These are phyloP conservation scores for Chironomus tepperi DNA, from an alignment of 1,140 invertebrate species.

Conservation along the genomic window DNA sequence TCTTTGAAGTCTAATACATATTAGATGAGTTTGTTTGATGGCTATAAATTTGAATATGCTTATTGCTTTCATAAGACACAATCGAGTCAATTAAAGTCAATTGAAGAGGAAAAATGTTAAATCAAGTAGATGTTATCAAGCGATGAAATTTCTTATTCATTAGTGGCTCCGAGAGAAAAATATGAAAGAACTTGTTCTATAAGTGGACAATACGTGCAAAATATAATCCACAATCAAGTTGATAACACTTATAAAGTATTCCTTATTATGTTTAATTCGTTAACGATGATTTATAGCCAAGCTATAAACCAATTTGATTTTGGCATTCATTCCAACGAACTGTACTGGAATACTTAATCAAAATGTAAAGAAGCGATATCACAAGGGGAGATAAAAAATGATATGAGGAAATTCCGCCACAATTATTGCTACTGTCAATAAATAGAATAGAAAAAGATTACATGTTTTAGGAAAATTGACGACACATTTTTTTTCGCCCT, in stretches of 20 bases:
- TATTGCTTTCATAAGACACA: too few relatives aligned
- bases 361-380: neutral
- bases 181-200: too few relatives aligned
- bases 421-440: neutral
- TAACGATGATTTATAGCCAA: neutral
- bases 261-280: neutral
- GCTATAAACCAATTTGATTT: neutral
- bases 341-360: neutral
- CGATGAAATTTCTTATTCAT: neutral
- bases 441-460: too few relatives aligned
- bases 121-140: conserved; percentile 14
- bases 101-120: neutral
- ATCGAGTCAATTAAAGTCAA: conserved; percentile 7
- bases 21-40: too few relatives aligned
- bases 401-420: neutral
- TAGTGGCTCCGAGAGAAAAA: too few relatives aligned
- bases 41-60: too few relatives aligned
- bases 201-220: too few relatives aligned
- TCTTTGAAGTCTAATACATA: too few relatives aligned
- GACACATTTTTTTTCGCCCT: too few relatives aligned
- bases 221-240: too few relatives aligned
- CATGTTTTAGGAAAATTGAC: too few relatives aligned
- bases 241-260: too few relatives aligned
- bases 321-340: neutral
- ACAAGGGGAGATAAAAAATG: neutral